phyloP scores from a whole-genome alignment of 2,888 invertebrate species.

The Lasiommata megera region DNA sequence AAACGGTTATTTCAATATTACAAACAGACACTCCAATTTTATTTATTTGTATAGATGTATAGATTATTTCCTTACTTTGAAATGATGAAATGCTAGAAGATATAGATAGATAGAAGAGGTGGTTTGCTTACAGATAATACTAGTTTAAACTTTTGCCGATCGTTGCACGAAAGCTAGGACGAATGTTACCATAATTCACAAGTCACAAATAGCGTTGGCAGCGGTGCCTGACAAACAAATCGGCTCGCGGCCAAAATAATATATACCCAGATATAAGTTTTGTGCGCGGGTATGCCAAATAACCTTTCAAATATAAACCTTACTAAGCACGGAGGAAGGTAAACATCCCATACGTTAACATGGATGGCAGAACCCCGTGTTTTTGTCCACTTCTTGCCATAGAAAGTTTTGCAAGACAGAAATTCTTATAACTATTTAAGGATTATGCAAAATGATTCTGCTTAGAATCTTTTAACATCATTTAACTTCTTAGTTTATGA shows the following conservation, averaged over 20 bases:
- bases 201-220: constrained; percentile 65
- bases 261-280: constrained; percentile 3
- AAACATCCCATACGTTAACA: not conserved
- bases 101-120: no score
- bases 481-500: no score
- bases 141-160: not conserved
- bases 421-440: no score
- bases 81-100: no score
- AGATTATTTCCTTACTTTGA: no score
- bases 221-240: constrained; percentile 59
- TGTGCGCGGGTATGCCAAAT: constrained; percentile 7
- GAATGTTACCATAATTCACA: constrained; percentile 9
- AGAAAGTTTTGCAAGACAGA: no score
- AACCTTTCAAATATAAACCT: constrained; percentile 10
- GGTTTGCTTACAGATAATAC: not conserved
- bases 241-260: constrained; percentile 10
- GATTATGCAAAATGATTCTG: no score
- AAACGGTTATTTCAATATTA: no score
- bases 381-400: no score
- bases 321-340: constrained; percentile 1
- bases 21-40: no score
- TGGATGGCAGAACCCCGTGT: no score
- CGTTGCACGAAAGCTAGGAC: not conserved
- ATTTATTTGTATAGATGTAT: not conserved
- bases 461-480: no score